Conservation (phyloP, 2,797 vertebrate genomes). For the Phoeniculus purpureus region DNA sequence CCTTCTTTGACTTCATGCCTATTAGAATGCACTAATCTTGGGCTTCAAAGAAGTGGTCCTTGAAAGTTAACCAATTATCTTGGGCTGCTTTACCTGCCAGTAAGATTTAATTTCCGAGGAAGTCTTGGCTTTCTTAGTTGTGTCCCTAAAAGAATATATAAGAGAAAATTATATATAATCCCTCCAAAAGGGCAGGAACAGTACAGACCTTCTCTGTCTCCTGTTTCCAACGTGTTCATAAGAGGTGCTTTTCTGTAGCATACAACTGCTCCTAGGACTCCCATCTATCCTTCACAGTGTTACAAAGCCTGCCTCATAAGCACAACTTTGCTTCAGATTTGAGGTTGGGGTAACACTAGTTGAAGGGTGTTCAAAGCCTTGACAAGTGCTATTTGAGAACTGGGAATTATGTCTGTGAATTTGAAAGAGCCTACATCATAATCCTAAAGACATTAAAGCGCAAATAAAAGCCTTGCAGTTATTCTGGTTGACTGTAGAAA, state of each 20-base stretch:
- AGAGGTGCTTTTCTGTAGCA: neutral
- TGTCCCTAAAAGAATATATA: too few species aligned
- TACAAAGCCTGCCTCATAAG: neutral
- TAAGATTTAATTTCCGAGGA: too few species aligned
- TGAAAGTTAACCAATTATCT: too few species aligned
- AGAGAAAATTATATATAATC: neutral
- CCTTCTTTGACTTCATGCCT: too few species aligned
- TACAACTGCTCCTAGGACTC: neutral
- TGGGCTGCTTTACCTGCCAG: too few species aligned
- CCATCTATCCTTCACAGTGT: neutral
- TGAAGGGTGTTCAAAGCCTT: neutral
- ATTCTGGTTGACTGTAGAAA: neutral
- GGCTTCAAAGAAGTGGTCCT: too few species aligned
- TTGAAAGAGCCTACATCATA: neutral
- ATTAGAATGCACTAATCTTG: too few species aligned
- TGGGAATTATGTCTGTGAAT: neutral
- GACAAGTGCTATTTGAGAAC: neutral
- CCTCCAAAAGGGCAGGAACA: neutral
- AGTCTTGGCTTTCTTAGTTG: too few species aligned
- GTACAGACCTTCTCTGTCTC: neutral
- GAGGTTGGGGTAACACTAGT: neutral
- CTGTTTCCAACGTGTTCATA: neutral
- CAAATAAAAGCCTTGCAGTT: neutral
- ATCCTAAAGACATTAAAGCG: neutral
- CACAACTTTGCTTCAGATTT: neutral